Percentiles rank a stretch among this genome's conserved stretches.
Conservation (phyloP, 2,888 invertebrate species). For the Polymixis flavicincta region DNA sequence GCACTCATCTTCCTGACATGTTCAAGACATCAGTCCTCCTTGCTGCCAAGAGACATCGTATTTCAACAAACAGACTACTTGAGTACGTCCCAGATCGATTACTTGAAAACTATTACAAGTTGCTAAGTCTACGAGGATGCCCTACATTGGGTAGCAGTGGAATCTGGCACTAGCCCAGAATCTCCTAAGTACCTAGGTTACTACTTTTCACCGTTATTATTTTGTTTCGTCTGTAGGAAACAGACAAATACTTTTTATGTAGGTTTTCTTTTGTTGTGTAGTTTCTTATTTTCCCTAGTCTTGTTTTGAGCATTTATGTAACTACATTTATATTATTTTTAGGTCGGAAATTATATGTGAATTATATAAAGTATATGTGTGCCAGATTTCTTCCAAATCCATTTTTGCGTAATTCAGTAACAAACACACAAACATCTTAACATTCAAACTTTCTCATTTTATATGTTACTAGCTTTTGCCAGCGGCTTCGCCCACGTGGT, state of each 20-base stretch:
- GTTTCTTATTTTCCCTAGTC: background rate
- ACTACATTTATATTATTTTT: background rate
- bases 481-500: too few relatives aligned
- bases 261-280: background rate
- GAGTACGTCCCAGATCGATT: slow-evolving; percentile 49
- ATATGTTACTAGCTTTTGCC: too few relatives aligned
- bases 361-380: too few relatives aligned
- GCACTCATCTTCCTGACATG: background rate
- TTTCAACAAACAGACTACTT: slow-evolving; percentile 48
- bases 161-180: slow-evolving; percentile 51
- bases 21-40: background rate
- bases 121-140: slow-evolving; percentile 47
- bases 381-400: too few relatives aligned
- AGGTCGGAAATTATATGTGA: background rate
- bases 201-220: slow-evolving; percentile 46
- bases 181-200: slow-evolving; percentile 47
- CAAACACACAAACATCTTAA: too few relatives aligned
- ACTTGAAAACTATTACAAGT: slow-evolving; percentile 57
- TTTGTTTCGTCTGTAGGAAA: slow-evolving; percentile 30
- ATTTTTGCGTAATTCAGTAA: too few relatives aligned
- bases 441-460: too few relatives aligned
- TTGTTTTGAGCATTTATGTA: background rate
- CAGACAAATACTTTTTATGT: slow-evolving; percentile 11
- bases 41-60: slow-evolving; percentile 31
- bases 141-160: slow-evolving; percentile 46